phyloP scores from a whole-genome alignment of 2,888 invertebrate species.

The Papilio elwesi region DNA sequence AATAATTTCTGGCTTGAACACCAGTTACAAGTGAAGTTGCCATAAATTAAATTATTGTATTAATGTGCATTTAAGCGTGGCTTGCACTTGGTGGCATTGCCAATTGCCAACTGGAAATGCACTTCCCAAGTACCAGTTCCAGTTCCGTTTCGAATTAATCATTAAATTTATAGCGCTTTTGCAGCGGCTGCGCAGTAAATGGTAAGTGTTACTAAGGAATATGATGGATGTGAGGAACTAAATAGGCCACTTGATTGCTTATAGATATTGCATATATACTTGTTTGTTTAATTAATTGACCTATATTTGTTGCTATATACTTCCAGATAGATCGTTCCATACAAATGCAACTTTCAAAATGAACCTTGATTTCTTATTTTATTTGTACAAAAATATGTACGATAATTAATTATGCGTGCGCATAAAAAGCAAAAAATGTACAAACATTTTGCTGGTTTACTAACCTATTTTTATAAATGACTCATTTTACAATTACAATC shows the following conservation, averaged over 20 bases:
- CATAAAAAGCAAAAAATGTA: too few relatives aligned
- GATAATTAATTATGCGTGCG: too few relatives aligned
- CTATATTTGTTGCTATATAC: background rate
- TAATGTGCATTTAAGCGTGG: slow-evolving; percentile 10
- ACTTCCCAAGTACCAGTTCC: slow-evolving; percentile 10
- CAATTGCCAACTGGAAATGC: background rate
- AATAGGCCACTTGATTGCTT: background rate
- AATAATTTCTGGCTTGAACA: too few relatives aligned
- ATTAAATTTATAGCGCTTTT: slow-evolving; percentile 17
- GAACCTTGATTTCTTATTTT: too few relatives aligned
- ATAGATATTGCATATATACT: slow-evolving; percentile 6
- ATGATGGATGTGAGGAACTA: slow-evolving; percentile 4
- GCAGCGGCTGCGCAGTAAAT: slow-evolving; percentile 2
- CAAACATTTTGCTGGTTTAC: background rate
- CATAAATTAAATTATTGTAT: background rate
- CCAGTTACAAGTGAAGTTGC: background rate
- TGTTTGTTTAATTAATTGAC: slow-evolving; percentile 6
- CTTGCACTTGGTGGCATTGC: background rate
- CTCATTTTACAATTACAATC: background rate
- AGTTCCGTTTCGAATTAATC: slow-evolving; percentile 4
- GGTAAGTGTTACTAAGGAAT: slow-evolving; percentile 1
- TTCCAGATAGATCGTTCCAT: too few relatives aligned
- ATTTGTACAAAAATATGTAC: too few relatives aligned
- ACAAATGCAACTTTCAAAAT: too few relatives aligned
- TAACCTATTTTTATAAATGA: background rate